Percentiles rank a stretch among this genome's conserved stretches.
These are phyloP conservation scores for Melanophora roralis DNA, from an alignment of 2,888 invertebrate genomes.

Conservation along the genomic window DNA sequence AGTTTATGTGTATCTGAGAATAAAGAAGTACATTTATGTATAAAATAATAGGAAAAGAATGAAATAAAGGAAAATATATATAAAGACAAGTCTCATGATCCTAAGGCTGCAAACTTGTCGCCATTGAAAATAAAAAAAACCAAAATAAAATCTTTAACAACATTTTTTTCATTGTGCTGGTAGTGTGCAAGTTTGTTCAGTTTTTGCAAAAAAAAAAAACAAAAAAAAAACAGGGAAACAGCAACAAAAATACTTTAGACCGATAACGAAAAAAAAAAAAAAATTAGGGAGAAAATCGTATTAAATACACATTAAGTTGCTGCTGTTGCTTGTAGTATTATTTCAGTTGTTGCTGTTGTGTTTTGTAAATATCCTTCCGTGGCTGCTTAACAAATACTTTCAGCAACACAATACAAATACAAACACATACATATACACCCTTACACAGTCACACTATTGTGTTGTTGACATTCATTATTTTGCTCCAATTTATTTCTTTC, in stretches of 20 bases:
- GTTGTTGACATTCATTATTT: slow-evolving; percentile 54
- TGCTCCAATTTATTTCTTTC: slow-evolving; percentile 60
- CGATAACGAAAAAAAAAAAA: slow-evolving; percentile 44
- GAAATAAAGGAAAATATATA: slow-evolving; percentile 19
- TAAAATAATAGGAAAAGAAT: slow-evolving; percentile 10
- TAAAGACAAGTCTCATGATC: slow-evolving; percentile 43
- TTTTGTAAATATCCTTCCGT: slow-evolving; percentile 47
- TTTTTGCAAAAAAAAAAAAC: slow-evolving; percentile 5
- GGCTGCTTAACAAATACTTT: slow-evolving; percentile 43
- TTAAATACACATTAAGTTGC: slow-evolving; percentile 14
- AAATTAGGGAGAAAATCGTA: slow-evolving; percentile 1
- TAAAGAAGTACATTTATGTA: neutral
- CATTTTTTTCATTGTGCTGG: neutral
- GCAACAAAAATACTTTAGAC: slow-evolving; percentile 42
- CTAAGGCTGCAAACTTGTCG: slow-evolving; percentile 57
- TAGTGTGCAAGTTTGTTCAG: neutral
- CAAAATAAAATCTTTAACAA: slow-evolving; percentile 49
- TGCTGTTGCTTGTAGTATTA: slow-evolving; percentile 16
- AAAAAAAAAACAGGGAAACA: neutral
- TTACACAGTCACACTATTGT: slow-evolving; percentile 37
- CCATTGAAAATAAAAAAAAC: slow-evolving; percentile 49
- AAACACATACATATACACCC: neutral
- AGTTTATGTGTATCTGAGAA: neutral
- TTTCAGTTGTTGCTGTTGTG: slow-evolving; percentile 26
- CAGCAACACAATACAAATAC: slow-evolving; percentile 28